Evolutionary conservation across 2,888 invertebrate genomes (phyloP).

Genomic region (Alloplasta piceator): DNA sequence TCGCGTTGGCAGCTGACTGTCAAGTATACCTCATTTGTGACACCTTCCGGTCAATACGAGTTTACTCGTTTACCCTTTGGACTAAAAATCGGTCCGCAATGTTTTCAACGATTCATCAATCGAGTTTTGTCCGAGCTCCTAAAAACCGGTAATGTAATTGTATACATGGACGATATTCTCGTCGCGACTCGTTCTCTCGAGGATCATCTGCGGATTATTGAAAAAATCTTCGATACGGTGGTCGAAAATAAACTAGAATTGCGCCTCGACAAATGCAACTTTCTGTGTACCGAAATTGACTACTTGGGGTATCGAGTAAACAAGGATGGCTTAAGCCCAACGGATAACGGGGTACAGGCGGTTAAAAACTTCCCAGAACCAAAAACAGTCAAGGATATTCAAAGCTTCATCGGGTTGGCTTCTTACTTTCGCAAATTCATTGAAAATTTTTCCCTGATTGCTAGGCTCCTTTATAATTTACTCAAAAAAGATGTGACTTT

Average conservation of each 20-base stretch:
- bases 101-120: background rate
- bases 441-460: conserved; percentile 10
- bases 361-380: conserved; percentile 8
- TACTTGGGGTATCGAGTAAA: conserved; percentile 1
- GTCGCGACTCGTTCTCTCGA: background rate
- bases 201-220: background rate
- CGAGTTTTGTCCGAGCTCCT: background rate
- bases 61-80: background rate
- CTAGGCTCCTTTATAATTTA: background rate
- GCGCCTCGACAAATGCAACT: background rate
- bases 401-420: conserved; percentile 5
- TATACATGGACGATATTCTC: background rate
- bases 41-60: background rate
- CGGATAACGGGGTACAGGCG: background rate
- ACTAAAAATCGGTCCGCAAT: background rate
- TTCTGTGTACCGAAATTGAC: conserved; percentile 14
- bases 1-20: background rate
- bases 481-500: conserved; percentile 12
- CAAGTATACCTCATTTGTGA: background rate
- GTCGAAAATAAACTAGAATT: background rate
- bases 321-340: background rate
- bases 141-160: background rate
- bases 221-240: background rate
- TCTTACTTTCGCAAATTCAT: background rate
- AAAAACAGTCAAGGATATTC: background rate